These are phyloP conservation scores for Myopa testacea DNA, from an alignment of 2,888 invertebrate species.

Conservation along the genomic window DNA sequence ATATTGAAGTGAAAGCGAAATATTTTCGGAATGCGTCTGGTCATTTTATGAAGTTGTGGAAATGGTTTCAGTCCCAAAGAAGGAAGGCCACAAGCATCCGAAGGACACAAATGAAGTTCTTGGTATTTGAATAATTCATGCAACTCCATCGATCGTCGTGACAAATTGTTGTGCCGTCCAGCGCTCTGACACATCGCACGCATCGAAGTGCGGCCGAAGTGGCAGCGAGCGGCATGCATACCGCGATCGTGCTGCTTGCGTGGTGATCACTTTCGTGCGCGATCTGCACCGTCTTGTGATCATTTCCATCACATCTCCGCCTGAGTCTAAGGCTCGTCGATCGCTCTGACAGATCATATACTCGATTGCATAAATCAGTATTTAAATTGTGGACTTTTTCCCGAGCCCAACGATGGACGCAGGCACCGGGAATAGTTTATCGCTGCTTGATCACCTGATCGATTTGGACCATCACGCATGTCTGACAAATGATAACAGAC, in stretches of 20 bases:
- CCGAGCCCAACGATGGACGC: background rate
- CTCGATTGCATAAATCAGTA: slow-evolving; percentile 46
- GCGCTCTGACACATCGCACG: slow-evolving; percentile 50
- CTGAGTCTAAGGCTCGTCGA: slow-evolving; percentile 3
- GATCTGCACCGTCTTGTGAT: background rate
- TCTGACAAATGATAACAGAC: slow-evolving; percentile 52
- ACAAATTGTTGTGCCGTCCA: slow-evolving; percentile 51
- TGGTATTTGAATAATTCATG: slow-evolving; percentile 50
- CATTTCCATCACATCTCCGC: slow-evolving; percentile 4
- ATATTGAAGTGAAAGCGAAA: no score
- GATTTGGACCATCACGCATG: slow-evolving; percentile 42
- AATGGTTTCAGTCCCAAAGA: background rate
- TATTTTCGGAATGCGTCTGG: background rate
- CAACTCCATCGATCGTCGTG: slow-evolving; percentile 50
- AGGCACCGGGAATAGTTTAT: background rate
- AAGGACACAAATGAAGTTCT: background rate
- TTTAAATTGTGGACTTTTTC: slow-evolving; percentile 39
- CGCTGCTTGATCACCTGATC: slow-evolving; percentile 41
- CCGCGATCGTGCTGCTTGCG: no score
- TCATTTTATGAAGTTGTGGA: background rate
- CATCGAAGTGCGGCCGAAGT: slow-evolving; percentile 3
- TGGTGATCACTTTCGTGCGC: no score
- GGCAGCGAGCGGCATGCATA: no score
- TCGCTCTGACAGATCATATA: slow-evolving; percentile 28
- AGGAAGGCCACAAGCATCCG: background rate